Evolutionary conservation across 2,113 vertebrate species (phyloP), one percentile per base, ranked within the genome.

Genomic region (Anarhynchus alexandrinus): DNA sequence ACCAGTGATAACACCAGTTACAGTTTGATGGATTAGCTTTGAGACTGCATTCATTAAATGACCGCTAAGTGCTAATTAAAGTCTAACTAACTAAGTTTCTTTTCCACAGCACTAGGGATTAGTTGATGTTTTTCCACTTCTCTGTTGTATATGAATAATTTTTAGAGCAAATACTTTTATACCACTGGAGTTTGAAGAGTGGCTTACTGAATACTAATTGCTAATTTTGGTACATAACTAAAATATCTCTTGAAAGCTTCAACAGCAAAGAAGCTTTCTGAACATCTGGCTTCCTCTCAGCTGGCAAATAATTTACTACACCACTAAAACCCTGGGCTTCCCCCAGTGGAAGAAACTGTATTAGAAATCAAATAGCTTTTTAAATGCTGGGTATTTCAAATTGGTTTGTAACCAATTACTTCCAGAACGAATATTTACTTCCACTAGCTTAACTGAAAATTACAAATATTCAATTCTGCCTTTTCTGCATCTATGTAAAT

Each of bases 121-220:
- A 19, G 15, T 70, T 88, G 59, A 71, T 81, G 29, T 70, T 86
- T 88, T 88, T 74, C 27, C 45, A 86, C 34, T 74, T 85, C 43
- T 88, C 34, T 54, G 19, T 84, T 2, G 0, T 91, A 84, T 79
- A 78, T 84, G 72, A 93, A 91, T 94, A 93, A 84, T 90, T 96
- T 88, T 90, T 81, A 85, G 86, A 96, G 62, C 54, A 96, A 94
- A 97, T 93, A 89, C 5, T 1, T 86, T 96, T 96, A 57, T 80
- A 93, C 45, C 77, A 59, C 64, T 69, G 51, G 58, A 90, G 51
- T 88, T 92, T 92, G 72, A 94, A 90, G 58, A 94, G 14, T 34
- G 40, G 6, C 19, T 72, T 92, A 69, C 65, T 91, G 92, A 96
- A 96, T 95, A 80, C 72, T 83, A 94, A 94, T 96, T 93, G 61